These are phyloP conservation scores for Sinocyclocheilus anophthalmus DNA, from an alignment of 2,113 vertebrate genomes.

Conservation along the genomic window DNA sequence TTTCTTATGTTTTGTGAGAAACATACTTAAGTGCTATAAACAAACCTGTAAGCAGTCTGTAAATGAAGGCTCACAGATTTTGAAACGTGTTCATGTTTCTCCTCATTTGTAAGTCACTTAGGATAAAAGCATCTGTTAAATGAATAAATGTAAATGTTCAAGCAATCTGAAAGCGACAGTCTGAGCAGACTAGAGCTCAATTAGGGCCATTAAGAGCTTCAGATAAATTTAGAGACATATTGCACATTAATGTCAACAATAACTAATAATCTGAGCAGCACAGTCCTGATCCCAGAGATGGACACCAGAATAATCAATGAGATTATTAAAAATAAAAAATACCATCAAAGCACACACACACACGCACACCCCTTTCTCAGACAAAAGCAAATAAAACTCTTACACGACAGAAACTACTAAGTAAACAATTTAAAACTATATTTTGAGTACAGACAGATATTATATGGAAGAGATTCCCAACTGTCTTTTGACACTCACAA, in stretches of 20 bases:
- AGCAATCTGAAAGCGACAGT: neutral
- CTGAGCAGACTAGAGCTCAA: neutral
- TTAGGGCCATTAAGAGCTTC: neutral
- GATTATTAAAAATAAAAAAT: neutral
- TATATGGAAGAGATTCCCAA: neutral
- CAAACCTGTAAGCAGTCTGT: neutral
- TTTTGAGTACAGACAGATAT: neutral
- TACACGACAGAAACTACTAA: neutral
- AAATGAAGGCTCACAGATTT: neutral
- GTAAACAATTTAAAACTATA: neutral
- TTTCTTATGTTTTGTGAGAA: neutral
- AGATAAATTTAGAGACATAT: neutral
- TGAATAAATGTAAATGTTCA: neutral
- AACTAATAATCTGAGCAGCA: neutral
- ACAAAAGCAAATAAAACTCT: neutral
- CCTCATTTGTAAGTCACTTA: neutral
- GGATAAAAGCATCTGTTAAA: conserved; percentile 5
- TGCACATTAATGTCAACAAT: neutral
- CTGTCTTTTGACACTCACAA: neutral
- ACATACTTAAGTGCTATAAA: neutral
- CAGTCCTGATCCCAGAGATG: neutral
- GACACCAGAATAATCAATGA: neutral
- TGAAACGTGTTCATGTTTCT: neutral
- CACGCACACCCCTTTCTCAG: neutral
- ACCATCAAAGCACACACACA: neutral